Percentiles rank a stretch among this genome's conserved stretches.
Conservation (phyloP, 2,888 invertebrate genomes). For the Orthonychiurus folsomi region DNA sequence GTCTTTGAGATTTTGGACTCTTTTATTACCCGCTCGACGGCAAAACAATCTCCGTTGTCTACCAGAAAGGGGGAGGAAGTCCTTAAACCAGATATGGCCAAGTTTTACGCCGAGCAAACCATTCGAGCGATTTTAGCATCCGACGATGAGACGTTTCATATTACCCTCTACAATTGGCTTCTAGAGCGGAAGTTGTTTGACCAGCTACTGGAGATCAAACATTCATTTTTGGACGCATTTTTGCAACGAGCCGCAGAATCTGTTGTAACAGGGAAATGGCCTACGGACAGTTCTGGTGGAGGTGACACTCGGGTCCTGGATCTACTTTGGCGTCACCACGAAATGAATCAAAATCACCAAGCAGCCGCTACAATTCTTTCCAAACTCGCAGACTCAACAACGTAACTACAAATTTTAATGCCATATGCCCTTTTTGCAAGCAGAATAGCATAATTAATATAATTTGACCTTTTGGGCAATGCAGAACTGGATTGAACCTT, state of each 20-base stretch:
- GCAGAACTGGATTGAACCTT: slow-evolving; percentile 63
- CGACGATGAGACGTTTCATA: slow-evolving; percentile 79
- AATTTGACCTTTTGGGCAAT: background rate
- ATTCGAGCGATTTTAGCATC: slow-evolving; percentile 41
- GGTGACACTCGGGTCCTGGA: slow-evolving; percentile 60
- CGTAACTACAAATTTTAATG: no score
- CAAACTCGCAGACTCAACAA: slow-evolving; percentile 63
- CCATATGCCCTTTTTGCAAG: no score
- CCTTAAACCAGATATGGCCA: slow-evolving; percentile 24
- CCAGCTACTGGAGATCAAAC: slow-evolving; percentile 46
- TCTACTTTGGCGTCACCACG: slow-evolving; percentile 91
- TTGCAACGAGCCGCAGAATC: slow-evolving; percentile 45
- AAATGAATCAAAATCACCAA: slow-evolving; percentile 80
- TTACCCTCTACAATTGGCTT: slow-evolving; percentile 88
- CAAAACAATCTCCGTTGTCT: slow-evolving; percentile 27
- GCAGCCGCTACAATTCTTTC: slow-evolving; percentile 86
- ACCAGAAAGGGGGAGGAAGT: slow-evolving; percentile 18
- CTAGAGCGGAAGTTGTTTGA: slow-evolving; percentile 50
- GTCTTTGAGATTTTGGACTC: slow-evolving; percentile 36
- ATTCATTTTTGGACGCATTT: slow-evolving; percentile 44
- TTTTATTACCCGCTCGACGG: slow-evolving; percentile 25
- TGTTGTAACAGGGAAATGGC: slow-evolving; percentile 41
- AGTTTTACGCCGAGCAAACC: slow-evolving; percentile 33
- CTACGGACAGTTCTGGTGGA: slow-evolving; percentile 46
- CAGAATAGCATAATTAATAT: background rate